These are phyloP conservation scores for Orthonychiurus folsomi DNA, from an alignment of 2,888 invertebrate genomes.

Conservation along the genomic window DNA sequence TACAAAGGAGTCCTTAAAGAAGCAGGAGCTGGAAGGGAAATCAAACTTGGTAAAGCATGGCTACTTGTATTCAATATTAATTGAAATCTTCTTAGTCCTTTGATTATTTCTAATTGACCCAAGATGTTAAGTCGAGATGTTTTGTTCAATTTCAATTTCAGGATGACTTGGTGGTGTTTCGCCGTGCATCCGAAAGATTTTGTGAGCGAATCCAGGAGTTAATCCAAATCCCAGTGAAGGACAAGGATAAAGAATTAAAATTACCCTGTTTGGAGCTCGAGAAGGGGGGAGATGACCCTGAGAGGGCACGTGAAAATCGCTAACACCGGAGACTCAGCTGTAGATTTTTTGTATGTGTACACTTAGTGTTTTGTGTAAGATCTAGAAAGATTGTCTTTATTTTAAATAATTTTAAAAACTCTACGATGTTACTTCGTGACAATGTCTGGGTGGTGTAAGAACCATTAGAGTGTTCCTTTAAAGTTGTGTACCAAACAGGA, in stretches of 20 bases:
- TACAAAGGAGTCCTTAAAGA: conserved; percentile 31
- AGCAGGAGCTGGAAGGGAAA: conserved; percentile 27
- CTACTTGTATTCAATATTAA: background rate
- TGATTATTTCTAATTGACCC: too few relatives aligned
- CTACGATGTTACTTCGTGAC: too few relatives aligned
- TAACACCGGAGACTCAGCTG: background rate
- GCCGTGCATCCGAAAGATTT: conserved; percentile 30
- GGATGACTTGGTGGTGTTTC: conserved; percentile 32
- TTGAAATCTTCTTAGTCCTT: background rate
- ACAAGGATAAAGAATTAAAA: background rate
- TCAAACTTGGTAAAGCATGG: conserved; percentile 19
- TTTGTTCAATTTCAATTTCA: conserved; percentile 13
- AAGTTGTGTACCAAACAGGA: too few relatives aligned
- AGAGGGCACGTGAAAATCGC: background rate
- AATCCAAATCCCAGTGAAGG: conserved; percentile 15
- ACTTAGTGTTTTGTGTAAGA: too few relatives aligned
- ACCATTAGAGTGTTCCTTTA: too few relatives aligned
- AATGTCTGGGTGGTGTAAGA: too few relatives aligned
- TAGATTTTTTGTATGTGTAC: too few relatives aligned
- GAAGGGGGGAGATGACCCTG: background rate
- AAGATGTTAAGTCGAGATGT: background rate
- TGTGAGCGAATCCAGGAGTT: conserved; percentile 34
- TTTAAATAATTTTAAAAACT: background rate
- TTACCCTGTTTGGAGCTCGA: background rate
- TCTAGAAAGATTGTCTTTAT: background rate